Evolutionary conservation across 2,888 invertebrate species (phyloP), one percentile per base, ranked within the genome.

Genomic region (Cyaniris semiargus): DNA sequence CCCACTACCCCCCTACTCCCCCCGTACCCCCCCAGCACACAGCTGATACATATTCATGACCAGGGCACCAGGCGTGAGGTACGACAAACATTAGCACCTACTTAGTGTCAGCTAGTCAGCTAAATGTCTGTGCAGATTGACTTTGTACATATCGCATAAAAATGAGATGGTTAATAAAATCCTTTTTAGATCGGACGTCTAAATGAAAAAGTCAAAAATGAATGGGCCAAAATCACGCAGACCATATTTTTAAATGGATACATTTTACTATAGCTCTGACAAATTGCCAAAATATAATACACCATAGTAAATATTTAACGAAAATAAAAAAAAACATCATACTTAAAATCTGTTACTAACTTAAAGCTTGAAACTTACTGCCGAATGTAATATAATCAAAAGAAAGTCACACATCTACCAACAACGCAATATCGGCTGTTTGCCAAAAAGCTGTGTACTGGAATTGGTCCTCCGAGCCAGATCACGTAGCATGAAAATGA

Each of bases 1-100:
- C 23, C 58, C 56, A 4, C 56, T 5, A 0, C 13, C 5, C 60
- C 27, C n/a, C 15, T 3, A 10, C 5, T 1, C 27, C 66, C 13
- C 13, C 10, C 1, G 15, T 23, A 53, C 53, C 66, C 66, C 66
- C 13, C 66, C 5, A 5, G 53, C 53, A 53, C 13, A 53, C 53
- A 53, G 18, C 66, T 66, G 13, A 66, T 66, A 21, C 66, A 31
- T 66, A 66, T 66, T 66, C 66, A 66, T 66, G 27, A 27, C 13
- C 23, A 60, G 23, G 60, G 60, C 27, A 66, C 23, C 66, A 31
- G 66, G 66, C 23, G 53, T 53, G 53, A 53, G 66, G 23, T 15
- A 66, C 15, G 66, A 66, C 66, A 31, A 66, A 66, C 27, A 66
- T 66, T 66, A 66, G 66, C 66, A 66, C 66, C 66, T 27, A 15